Base-by-base conservation (phyloP, 1,140 invertebrate species). In the Liolophura sinensis region DNA sequence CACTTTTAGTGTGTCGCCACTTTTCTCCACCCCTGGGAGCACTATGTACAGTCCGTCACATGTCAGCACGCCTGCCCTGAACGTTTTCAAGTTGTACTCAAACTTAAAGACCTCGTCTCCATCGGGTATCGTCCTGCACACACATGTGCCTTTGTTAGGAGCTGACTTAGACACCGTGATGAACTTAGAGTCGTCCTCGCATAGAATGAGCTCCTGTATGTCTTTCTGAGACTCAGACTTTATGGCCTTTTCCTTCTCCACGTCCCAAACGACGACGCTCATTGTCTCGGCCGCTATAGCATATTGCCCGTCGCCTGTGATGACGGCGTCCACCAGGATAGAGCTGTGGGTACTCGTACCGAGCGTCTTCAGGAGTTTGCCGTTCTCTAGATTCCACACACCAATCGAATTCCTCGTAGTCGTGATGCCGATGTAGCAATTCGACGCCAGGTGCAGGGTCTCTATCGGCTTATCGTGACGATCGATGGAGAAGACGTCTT, bases 401-500 rank as follows among this genome's bases (percentile, higher is more conserved):
- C 96, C 96, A 60, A 98, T 92, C 78, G 94, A 96, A 73, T 93
- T 94, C 68, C 97, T 88, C 24, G 81, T 82, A 14, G 78, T 80
- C 9, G 80, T 81, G 0, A 80, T 76, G 57, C 79, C 80, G 14
- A 79, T 65, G 46, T 72, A 74, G n/a, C 73, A 74, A 58, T 78
- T 73, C 11, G 69, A 62, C 5, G 81, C 75, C 4, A 83, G 61
- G 60, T 75, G 66, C 25, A 98, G 92, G 25, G 91, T 90, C 83
- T 99, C 96, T 64, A 99, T 95, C 74, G 96, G 95, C 58, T 98
- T 85, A 80, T 99, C 97, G 80, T 98, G 95, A 56, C 96, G 87
- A 78, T 98, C 94, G 69, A 99, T 96, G 20, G 94, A 92, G 81
- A 98, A 93, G 5, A 98, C 95, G 86, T 98, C 94, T 80, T 98